phyloP scores from a whole-genome alignment of 2,113 vertebrate species.

The Daubentonia madagascariensis region DNA sequence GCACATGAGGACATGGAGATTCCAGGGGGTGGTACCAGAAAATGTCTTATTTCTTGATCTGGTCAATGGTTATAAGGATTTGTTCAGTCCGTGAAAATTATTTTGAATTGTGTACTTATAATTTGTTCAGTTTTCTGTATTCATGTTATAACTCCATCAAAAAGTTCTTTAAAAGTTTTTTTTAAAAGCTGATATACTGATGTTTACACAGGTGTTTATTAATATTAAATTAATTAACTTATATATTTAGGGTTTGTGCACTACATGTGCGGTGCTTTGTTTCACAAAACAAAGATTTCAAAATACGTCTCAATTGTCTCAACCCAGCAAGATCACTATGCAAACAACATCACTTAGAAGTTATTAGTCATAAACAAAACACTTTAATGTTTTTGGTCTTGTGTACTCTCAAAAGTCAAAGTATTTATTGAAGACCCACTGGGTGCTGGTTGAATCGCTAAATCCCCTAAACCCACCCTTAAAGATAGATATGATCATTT shows the following conservation, averaged over 20 bases:
- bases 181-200: background rate
- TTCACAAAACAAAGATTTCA: background rate
- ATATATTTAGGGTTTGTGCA: background rate
- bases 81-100: background rate
- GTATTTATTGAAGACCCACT: constrained; percentile 17
- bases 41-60: background rate
- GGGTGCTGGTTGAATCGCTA: background rate
- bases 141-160: background rate
- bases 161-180: background rate
- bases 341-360: background rate
- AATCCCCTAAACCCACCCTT: background rate
- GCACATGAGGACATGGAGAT: background rate
- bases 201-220: background rate
- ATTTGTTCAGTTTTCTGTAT: background rate
- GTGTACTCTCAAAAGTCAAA: background rate
- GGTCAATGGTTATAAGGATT: background rate
- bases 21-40: background rate
- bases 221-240: background rate
- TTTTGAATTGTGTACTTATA: background rate
- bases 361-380: background rate
- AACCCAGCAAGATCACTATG: background rate
- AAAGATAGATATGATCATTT: background rate
- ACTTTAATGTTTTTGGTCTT: background rate
- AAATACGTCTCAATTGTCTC: background rate
- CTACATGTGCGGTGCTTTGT: background rate